Evolutionary conservation across 2,888 invertebrate species (phyloP).

Genomic region (Argyresthia albistria): DNA sequence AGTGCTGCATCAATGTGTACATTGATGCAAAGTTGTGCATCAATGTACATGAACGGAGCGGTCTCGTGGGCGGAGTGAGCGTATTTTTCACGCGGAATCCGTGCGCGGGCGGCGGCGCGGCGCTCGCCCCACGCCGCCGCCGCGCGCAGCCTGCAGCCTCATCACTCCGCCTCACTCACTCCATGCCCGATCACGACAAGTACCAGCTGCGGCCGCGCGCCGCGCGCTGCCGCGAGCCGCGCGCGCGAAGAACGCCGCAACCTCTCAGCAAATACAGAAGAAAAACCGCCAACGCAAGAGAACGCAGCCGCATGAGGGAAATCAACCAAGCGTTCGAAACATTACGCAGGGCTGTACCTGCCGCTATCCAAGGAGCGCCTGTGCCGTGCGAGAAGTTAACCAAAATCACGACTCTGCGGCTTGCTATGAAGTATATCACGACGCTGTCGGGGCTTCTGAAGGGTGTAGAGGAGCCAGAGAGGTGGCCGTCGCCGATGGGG

Average conservation of each 20-base stretch:
- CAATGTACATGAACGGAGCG: slow-evolving; percentile 60
- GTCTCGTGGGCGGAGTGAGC: slow-evolving; percentile 54
- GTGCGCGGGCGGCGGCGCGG: slow-evolving; percentile 43
- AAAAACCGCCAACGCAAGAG: slow-evolving; percentile 92
- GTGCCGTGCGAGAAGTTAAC: slow-evolving; percentile 85
- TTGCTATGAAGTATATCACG: slow-evolving; percentile 91
- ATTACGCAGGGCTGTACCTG: slow-evolving; percentile 83
- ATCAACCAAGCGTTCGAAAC: slow-evolving; percentile 92
- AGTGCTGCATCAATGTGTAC: too few relatives aligned
- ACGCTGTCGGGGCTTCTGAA: slow-evolving; percentile 79
- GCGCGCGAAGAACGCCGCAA: slow-evolving; percentile 76
- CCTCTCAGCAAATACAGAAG: slow-evolving; percentile 91
- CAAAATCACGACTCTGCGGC: slow-evolving; percentile 88
- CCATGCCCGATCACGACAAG: slow-evolving; percentile 70
- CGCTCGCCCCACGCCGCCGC: slow-evolving; percentile 5
- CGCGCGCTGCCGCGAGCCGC: slow-evolving; percentile 60
- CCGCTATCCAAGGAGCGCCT: slow-evolving; percentile 61
- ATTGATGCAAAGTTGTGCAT: too few relatives aligned
- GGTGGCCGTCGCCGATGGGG: slow-evolving; percentile 53
- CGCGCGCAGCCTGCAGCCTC: slow-evolving; percentile 22
- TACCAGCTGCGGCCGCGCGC: slow-evolving; percentile 68
- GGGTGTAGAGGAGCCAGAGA: slow-evolving; percentile 37
- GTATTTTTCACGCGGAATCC: slow-evolving; percentile 56
- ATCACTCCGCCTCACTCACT: slow-evolving; percentile 31
- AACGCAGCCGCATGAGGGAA: slow-evolving; percentile 89